These are phyloP conservation scores for Drosophila nigromelanica DNA, from an alignment of 1,140 invertebrate genomes.

Conservation along the genomic window DNA sequence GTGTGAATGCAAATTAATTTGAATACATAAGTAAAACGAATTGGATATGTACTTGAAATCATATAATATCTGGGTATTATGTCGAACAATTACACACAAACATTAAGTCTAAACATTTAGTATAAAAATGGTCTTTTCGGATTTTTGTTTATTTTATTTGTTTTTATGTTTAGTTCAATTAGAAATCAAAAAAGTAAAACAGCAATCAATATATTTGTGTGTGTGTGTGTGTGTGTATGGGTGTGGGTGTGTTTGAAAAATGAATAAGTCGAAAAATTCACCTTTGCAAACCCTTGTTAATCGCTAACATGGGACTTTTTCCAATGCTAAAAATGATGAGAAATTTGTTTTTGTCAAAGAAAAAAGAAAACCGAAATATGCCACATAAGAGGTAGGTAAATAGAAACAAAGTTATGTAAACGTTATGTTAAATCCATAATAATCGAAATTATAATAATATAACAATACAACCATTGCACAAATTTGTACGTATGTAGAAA, in stretches of 20 bases:
- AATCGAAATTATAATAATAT: conserved; percentile 27
- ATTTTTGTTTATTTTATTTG: conserved; percentile 16
- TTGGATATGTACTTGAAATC: background rate
- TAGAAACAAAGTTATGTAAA: conserved; percentile 52
- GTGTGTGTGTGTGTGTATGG: conserved; percentile 21
- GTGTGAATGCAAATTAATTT: conserved; percentile 9
- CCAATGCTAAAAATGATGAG: conserved; percentile 83
- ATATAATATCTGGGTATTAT: conserved; percentile 5
- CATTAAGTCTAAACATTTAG: conserved; percentile 59
- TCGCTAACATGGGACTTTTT: conserved; percentile 92
- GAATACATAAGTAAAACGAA: background rate
- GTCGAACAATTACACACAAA: conserved; percentile 56
- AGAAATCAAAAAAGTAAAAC: conserved; percentile 30
- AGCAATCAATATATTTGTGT: conserved; percentile 43
- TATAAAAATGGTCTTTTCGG: conserved; percentile 12
- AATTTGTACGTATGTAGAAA: conserved; percentile 4
- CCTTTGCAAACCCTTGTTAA: conserved; percentile 95
- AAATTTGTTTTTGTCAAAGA: conserved; percentile 45
- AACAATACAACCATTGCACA: conserved; percentile 39
- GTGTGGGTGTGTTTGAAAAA: conserved; percentile 48
- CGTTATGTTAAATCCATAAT: conserved; percentile 41
- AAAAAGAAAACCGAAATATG: conserved; percentile 66
- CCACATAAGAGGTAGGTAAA: conserved; percentile 57
- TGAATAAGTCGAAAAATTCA: conserved; percentile 84
- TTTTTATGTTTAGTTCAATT: conserved; percentile 4